phyloP scores from a whole-genome alignment of 2,797 vertebrate genomes.

The Takifugu ocellatus region DNA sequence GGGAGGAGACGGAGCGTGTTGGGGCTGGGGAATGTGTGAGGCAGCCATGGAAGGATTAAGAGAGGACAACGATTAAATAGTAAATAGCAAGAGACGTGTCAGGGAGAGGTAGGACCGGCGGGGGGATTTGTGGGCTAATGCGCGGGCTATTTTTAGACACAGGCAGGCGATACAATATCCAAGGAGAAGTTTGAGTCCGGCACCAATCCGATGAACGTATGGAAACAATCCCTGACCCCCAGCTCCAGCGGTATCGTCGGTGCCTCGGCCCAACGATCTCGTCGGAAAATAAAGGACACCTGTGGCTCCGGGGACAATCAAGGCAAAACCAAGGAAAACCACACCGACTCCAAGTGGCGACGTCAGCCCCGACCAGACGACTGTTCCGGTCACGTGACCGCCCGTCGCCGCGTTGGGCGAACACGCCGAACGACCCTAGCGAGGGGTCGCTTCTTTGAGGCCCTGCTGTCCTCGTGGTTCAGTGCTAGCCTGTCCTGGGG shows the following conservation, averaged over 20 bases:
- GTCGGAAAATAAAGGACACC: too few species aligned
- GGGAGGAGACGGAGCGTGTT: slow-evolving; percentile 13
- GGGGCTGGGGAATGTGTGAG: slow-evolving; percentile 22
- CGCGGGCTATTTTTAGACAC: slow-evolving; percentile 18
- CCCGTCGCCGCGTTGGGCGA: slow-evolving; percentile 50
- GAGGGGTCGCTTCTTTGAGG: slow-evolving; percentile 45
- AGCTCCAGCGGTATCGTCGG: too few species aligned
- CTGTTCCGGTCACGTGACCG: slow-evolving; percentile 12
- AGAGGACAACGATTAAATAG: slow-evolving; percentile 25
- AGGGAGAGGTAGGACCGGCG: slow-evolving; percentile 1
- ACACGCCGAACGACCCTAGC: slow-evolving; percentile 57
- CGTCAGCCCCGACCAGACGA: slow-evolving; percentile 26
- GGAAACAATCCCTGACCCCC: too few species aligned
- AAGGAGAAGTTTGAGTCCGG: background rate
- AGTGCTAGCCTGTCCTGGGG: slow-evolving; percentile 57
- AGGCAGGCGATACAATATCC: slow-evolving; percentile 1
- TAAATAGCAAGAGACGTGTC: slow-evolving; percentile 27
- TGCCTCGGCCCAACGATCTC: too few species aligned
- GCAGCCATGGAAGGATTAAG: slow-evolving; percentile 11
- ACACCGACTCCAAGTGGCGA: slow-evolving; percentile 8
- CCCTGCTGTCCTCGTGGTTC: slow-evolving; percentile 58
- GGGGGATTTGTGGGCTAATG: slow-evolving; percentile 6
- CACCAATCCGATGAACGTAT: too few species aligned
- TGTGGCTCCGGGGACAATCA: background rate
- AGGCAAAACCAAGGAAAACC: slow-evolving; percentile 6